Evolutionary conservation across 1,140 invertebrate genomes (phyloP), one percentile per base, ranked within the genome.

Genomic region (Brachionus manjavacas): DNA sequence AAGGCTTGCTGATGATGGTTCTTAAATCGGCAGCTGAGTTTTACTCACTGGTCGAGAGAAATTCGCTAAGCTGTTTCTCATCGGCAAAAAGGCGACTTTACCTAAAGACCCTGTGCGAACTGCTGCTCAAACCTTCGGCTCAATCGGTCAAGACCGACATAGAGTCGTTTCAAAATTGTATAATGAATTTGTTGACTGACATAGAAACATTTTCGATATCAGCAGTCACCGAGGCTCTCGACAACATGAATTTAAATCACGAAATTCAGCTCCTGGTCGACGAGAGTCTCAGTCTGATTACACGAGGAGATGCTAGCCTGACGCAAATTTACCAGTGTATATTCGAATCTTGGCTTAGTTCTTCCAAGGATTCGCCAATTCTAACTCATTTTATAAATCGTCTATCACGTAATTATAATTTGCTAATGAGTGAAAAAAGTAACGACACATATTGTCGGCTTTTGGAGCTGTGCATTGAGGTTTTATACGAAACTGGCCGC

Each of bases 171-270:
- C 79, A 81, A 28, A 81, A 81, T 43, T 81, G 79, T 43, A 68
- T 81, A 23, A 60, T 81, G 64, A 81, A 81, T 81, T 35, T 81
- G 9, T 16, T 81, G 20, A 81, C 79, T 46, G 79, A 81, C 28
- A 64, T 81, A n/a, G 79, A 81, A 35, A 81, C 79, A 68, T 81
- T 81, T 46, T 64, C 79, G 20, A 81, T 81, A 12, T 81, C 79
- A 23, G 39, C 79, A 28, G 79, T 23, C 8, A 23, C 79, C 9
- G 64, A 68, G 8, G 7, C 11, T 0, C 1, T 11, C 31, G 52
- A 76, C 14, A 35, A 14, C 7, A 14, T 49, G 46, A 76, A 49
- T 52, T 16, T 76, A 28, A 76, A 76, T 9, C 79, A 64, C 11
- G 79, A 81, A 35, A 81, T 81, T 68, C 52, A 68, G 35, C 60